A percentile compares a stretch with the other conserved stretches of the same genome.
These are phyloP conservation scores for Cryptotis parvus DNA, from an alignment of 2,113 vertebrate genomes.

Conservation along the genomic window DNA sequence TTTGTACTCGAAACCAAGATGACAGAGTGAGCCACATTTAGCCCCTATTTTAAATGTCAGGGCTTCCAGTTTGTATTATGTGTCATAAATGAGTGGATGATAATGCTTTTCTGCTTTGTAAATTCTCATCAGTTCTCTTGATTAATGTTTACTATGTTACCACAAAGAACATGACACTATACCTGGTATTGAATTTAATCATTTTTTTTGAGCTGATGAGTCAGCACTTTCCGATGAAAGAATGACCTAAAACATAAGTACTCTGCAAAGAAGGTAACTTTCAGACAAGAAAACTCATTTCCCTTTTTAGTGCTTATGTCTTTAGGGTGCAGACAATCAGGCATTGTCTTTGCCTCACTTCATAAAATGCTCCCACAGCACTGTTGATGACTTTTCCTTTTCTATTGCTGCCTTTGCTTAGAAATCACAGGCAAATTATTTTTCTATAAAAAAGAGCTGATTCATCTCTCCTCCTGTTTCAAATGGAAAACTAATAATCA, in stretches of 20 bases:
- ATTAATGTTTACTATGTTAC: conserved; percentile 61
- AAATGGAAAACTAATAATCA: not conserved
- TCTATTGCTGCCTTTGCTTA: not conserved
- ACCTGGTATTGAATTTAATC: conserved; percentile 61
- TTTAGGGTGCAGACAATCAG: not conserved
- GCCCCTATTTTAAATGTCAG: not conserved
- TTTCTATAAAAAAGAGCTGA: not conserved
- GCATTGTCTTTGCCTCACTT: conserved; percentile 5
- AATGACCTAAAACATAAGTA: conserved; percentile 43
- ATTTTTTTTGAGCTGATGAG: conserved; percentile 67
- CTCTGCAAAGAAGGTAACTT: conserved; percentile 1
- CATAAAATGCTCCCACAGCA: conserved; percentile 14
- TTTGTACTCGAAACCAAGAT: not conserved
- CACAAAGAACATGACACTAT: conserved; percentile 36
- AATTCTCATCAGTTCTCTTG: conserved; percentile 65
- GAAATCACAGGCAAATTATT: not conserved
- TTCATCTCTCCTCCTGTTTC: conserved; percentile 8
- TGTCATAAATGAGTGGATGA: not conserved
- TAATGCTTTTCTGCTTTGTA: conserved; percentile 52
- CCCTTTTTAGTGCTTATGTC: conserved; percentile 59
- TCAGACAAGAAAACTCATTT: conserved; percentile 34
- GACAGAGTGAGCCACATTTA: not conserved
- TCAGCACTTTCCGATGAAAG: conserved; percentile 58
- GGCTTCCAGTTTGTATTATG: not conserved
- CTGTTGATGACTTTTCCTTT: not conserved